Base-by-base conservation (phyloP, 2,888 invertebrate species). In the Eutolmus rufibarbis region DNA sequence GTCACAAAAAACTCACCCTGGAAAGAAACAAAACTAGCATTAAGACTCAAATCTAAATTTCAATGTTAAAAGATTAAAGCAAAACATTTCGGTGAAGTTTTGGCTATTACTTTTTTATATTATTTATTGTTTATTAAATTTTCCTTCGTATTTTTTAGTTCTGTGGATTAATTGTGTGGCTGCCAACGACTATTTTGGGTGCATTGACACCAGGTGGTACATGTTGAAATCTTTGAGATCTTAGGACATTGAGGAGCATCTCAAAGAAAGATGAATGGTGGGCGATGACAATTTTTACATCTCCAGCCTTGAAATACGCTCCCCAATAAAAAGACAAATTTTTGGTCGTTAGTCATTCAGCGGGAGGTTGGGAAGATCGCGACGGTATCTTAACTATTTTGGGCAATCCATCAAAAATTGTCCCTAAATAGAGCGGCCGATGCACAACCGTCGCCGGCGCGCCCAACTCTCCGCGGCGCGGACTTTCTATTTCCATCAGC, bases 401-500 rank as follows among this genome's bases (percentile, higher is more conserved):
- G 19, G 43, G 78, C 23, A 78, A 78, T 78, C 37, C 78, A 43
- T 78, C 43, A 78, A 78, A 78, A 78, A 78, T 23, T 78, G 40
- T 78, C 78, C 43, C 43, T 78, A 78, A 78, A 78, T 78, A 78
- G 78, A 78, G 37, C 78, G 14, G 1, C 16, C 51, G 5, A 51
- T 19, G 51, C 8, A n/a, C 51, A 51, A 51, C n/a, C 8, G 37
- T 37, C 43, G 78, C n/a, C 40, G 23, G 37, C 43, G 78, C 78
- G 43, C 23, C 34, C 77, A 77, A 40, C 19, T n/a, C 19, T 8
- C 16, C 28, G 37, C 78, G 43, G 4, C 19, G 34, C 43, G 23
- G 43, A 19, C 43, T 78, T 78, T 78, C 78, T 78, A 78, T 78
- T 78, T 78, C 78, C 78, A 78, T 40, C 78, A 78, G 19, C 78